phyloP scores from a whole-genome alignment of 2,888 invertebrate species.

The Stramonita haemastoma region DNA sequence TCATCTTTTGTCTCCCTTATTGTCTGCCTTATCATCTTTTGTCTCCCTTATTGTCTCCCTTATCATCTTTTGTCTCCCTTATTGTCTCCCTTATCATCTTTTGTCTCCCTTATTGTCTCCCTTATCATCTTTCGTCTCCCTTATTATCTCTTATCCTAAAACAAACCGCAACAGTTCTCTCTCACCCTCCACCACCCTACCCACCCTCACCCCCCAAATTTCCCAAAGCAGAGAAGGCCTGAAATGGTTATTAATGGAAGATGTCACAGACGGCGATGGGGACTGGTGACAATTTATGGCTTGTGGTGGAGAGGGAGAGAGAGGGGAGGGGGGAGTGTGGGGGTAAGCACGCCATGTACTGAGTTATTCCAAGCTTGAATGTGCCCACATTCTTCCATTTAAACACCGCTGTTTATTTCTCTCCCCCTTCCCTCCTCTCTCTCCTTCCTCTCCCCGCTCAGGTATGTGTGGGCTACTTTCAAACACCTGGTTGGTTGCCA shows the following conservation, averaged over 20 bases:
- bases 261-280: too few species aligned
- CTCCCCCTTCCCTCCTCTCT: neutral
- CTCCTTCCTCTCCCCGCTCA: too few species aligned
- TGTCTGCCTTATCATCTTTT: neutral
- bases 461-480: too few species aligned
- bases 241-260: too few species aligned
- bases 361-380: too few species aligned
- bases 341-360: too few species aligned
- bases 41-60: neutral
- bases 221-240: neutral
- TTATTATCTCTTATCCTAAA: too few species aligned
- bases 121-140: neutral
- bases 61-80: neutral
- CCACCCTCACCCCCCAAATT: neutral
- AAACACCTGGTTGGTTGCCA: neutral
- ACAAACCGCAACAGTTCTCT: neutral
- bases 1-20: neutral
- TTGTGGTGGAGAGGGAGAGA: too few species aligned
- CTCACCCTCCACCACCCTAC: neutral
- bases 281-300: too few species aligned
- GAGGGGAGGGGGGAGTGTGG: too few species aligned
- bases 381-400: too few species aligned
- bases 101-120: neutral
- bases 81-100: neutral
- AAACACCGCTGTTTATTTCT: too few species aligned